Conservation (phyloP, 2,113 vertebrate genomes). For the Psilopsiagon aymara region DNA sequence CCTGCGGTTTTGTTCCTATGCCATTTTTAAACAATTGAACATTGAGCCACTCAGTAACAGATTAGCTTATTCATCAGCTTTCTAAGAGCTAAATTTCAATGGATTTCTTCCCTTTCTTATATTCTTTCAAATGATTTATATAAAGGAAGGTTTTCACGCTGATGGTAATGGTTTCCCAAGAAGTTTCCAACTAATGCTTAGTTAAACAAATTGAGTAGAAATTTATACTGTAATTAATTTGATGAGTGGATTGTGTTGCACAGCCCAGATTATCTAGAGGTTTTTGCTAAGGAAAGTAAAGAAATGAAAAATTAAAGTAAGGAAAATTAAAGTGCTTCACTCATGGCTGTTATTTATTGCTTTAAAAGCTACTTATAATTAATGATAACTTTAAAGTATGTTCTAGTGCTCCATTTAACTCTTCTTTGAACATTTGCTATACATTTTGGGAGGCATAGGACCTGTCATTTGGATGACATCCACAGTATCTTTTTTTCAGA, state of each 20-base stretch:
- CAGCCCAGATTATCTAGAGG: neutral
- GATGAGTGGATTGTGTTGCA: slow-evolving; percentile 6
- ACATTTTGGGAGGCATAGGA: neutral
- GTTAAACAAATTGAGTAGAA: slow-evolving; percentile 46
- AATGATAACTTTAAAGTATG: neutral
- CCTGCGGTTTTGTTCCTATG: slow-evolving; percentile 46
- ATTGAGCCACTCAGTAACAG: slow-evolving; percentile 22
- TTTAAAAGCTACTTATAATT: neutral
- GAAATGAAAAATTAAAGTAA: neutral
- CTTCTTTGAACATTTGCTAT: neutral
- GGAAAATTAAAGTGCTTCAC: neutral
- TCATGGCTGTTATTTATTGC: neutral
- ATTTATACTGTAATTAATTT: slow-evolving; percentile 61
- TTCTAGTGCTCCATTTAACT: neutral
- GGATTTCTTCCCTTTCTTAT: slow-evolving; percentile 51
- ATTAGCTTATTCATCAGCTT: slow-evolving; percentile 52
- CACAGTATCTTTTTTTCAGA: neutral
- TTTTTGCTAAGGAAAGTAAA: neutral
- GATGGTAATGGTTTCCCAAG: slow-evolving; percentile 35
- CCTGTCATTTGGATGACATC: neutral
- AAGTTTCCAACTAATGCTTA: slow-evolving; percentile 42
- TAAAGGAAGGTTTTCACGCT: slow-evolving; percentile 34
- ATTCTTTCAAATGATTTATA: slow-evolving; percentile 49
- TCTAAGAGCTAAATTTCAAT: slow-evolving; percentile 58
- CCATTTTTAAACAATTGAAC: slow-evolving; percentile 42